Percentiles rank a stretch among this genome's conserved stretches.
Conservation (phyloP, 2,888 invertebrate genomes). For the Eupithecia vulgata region DNA sequence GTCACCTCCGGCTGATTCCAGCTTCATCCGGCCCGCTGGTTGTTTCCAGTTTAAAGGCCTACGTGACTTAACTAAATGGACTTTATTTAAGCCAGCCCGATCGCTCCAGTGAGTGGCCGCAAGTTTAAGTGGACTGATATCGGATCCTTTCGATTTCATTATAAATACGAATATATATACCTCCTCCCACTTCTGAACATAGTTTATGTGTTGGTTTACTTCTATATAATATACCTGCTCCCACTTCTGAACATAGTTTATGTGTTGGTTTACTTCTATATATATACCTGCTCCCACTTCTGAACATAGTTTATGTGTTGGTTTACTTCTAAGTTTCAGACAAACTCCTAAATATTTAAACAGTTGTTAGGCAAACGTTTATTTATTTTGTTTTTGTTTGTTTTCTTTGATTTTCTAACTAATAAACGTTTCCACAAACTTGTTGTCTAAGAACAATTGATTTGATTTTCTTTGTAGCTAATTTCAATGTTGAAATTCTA, state of each 20-base stretch:
- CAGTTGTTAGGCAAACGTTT: neutral
- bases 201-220: neutral
- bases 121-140: constrained; percentile 15
- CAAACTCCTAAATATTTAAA: neutral
- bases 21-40: constrained; percentile 42
- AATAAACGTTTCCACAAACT: neutral
- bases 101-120: constrained; percentile 4
- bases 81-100: constrained; percentile 40
- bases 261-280: neutral
- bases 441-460: neutral
- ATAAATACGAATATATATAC: neutral
- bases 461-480: neutral
- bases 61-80: constrained; percentile 58
- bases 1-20: constrained; percentile 42
- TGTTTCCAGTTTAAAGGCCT: constrained; percentile 55
- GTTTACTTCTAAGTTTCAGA: neutral
- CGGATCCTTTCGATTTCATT: constrained; percentile 7
- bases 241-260: neutral
- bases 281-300: neutral
- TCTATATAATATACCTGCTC: neutral
- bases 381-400: neutral
- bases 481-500: no score
- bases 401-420: neutral
- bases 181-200: neutral
- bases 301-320: neutral